A percentile compares a stretch with the other conserved stretches of the same genome.
phyloP scores from a whole-genome alignment of 2,797 vertebrate genomes.

The Gadopsis marmoratus region DNA sequence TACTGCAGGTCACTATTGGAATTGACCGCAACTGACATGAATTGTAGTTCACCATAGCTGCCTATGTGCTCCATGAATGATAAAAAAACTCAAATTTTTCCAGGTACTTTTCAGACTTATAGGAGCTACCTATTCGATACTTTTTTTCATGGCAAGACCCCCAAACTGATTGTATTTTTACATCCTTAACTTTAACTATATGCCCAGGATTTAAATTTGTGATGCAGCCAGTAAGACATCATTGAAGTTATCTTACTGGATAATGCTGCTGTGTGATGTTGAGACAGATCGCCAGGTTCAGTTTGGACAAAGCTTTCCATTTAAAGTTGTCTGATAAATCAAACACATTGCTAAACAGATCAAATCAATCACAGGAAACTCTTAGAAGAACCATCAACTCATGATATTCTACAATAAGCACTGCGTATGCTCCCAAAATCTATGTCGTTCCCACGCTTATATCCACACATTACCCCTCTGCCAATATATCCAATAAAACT shows the following conservation, averaged over 20 bases:
- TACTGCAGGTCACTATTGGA: neutral
- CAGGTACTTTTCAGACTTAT: neutral
- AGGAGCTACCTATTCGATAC: neutral
- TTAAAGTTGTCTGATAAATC: conserved; percentile 1
- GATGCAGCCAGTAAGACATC: neutral
- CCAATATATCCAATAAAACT: conserved; percentile 3
- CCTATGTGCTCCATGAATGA: neutral
- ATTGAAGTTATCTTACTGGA: neutral
- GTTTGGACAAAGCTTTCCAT: neutral
- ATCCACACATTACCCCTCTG: neutral
- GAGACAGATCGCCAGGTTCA: neutral
- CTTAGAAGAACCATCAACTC: neutral
- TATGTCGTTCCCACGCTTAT: conserved; percentile 11
- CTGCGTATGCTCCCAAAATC: conserved; percentile 17
- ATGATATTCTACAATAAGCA: neutral
- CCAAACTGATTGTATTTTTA: neutral
- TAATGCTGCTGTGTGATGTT: neutral
- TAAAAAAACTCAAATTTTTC: conserved; percentile 2
- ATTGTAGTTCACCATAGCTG: neutral
- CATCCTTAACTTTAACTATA: neutral
- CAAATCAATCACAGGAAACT: conserved; percentile 1
- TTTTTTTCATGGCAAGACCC: neutral
- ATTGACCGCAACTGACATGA: neutral
- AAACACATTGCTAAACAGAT: neutral
- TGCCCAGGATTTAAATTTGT: neutral